Evolutionary conservation across 2,797 vertebrate species (phyloP).

Genomic region (Crax fasciolata): DNA sequence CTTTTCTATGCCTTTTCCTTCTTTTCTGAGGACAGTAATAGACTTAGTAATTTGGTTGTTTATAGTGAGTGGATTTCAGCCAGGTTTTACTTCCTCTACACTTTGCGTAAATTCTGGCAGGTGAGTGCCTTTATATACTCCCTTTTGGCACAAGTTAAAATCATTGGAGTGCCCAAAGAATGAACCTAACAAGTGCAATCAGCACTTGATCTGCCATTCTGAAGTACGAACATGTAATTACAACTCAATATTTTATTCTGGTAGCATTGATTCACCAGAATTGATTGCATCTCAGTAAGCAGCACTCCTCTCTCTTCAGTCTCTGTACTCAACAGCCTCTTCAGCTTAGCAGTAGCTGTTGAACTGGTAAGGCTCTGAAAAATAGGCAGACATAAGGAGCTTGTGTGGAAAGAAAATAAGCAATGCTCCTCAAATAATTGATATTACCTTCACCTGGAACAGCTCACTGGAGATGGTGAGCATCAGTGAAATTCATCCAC

Average conservation of each 20-base stretch:
- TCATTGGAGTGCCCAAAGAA: not conserved
- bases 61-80: not conserved
- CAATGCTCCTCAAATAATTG: not conserved
- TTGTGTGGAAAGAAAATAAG: not conserved
- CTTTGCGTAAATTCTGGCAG: not conserved
- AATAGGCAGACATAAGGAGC: not conserved
- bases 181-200: not conserved
- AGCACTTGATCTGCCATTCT: not conserved
- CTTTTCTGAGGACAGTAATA: not conserved
- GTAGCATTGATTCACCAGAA: not conserved
- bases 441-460: fast-evolving
- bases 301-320: not conserved
- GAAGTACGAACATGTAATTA: not conserved
- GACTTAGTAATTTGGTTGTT: not conserved
- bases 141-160: not conserved
- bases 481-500: not conserved
- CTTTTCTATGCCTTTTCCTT: not conserved
- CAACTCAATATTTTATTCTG: not conserved
- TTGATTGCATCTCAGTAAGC: not conserved
- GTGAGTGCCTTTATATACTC: not conserved
- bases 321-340: not conserved
- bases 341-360: not conserved
- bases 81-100: not conserved
- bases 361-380: not conserved
- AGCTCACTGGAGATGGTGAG: not conserved